Evolutionary conservation across 2,888 invertebrate species (phyloP), one percentile per base, ranked within the genome.

Genomic region (Rutpela maculata): DNA sequence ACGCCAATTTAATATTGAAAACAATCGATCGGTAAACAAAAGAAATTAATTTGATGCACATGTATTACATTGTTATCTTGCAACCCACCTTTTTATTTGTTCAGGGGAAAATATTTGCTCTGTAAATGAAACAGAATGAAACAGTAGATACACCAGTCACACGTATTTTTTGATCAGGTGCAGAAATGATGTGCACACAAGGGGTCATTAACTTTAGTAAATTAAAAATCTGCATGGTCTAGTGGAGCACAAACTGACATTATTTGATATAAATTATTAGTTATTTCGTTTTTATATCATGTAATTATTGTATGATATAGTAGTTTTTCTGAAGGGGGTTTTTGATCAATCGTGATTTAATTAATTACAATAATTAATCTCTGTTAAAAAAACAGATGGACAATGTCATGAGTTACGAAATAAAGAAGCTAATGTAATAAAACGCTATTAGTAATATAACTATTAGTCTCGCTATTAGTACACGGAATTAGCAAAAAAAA

Each of bases 1-100:
- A n/a, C 3, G 50, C 6, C n/a, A 50, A 50, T 15, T 50, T 15
- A 50, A 50, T 12, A 43, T 15, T 43, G 43, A 43, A 15, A 43
- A 43, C 43, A 43, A 50, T n/a, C 50, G n/a, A 50, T 50, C 50
- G n/a, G n/a, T 50, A 50, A n/a, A 50, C 50, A 50, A 50, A 50
- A 50, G 7, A 15, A 15, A 11, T 15, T n/a, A 50, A 50, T 50
- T 50, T n/a, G n/a, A 50, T 50, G 50, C 50, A 50, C 50, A 50
- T 50, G 50, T 50, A n/a, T 50, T 50, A 50, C 50, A 50, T 50
- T 43, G 1, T 43, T 50, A 50, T 50, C n/a, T 50, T 50, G 12
- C n/a, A 50, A 15, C 50, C n/a, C 50, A 50, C 50, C 12, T 50
- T 15, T 43, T 50, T 50, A 50, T 50, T 50, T 50, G 50, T 50